Percentiles rank a stretch among this genome's conserved stretches.
Evolutionary conservation across 2,888 invertebrate species (phyloP).

Genomic region (Deilephila elpenor): DNA sequence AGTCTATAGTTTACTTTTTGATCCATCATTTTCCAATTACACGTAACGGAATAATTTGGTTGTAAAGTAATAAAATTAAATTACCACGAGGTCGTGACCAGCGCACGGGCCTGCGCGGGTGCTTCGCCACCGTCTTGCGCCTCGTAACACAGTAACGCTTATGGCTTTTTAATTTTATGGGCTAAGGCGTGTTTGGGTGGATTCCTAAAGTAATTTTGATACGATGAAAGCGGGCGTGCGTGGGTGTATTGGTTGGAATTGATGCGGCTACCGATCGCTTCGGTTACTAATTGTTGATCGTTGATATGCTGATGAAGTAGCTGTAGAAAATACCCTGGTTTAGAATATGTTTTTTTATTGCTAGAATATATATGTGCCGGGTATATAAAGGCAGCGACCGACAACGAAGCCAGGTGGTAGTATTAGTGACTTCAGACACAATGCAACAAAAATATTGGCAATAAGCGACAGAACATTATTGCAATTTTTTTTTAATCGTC

Average conservation of each 20-base stretch:
- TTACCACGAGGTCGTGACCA: slow-evolving; percentile 32
- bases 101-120: slow-evolving; percentile 27
- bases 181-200: slow-evolving; percentile 30
- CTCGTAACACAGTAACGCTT: slow-evolving; percentile 34
- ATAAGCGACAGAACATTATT: no score
- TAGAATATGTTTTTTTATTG: no score
- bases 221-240: slow-evolving; percentile 25
- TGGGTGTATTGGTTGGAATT: slow-evolving; percentile 14
- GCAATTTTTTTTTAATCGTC: no score
- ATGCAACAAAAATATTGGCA: no score
- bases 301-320: background rate
- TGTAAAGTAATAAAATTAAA: slow-evolving; percentile 32
- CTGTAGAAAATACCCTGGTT: no score
- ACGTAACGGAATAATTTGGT: background rate
- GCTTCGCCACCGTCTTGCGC: slow-evolving; percentile 27
- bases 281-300: background rate
- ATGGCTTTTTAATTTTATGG: slow-evolving; percentile 32
- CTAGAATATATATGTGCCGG: no score
- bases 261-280: slow-evolving; percentile 2
- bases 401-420: no score
- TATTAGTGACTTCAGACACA: no score
- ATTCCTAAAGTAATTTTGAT: slow-evolving; percentile 27
- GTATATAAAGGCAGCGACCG: no score
- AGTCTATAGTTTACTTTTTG: slow-evolving; percentile 4
- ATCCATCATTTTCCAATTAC: slow-evolving; percentile 5